Conservation (phyloP, 1,140 invertebrate genomes). For the Plodia interpunctella region DNA sequence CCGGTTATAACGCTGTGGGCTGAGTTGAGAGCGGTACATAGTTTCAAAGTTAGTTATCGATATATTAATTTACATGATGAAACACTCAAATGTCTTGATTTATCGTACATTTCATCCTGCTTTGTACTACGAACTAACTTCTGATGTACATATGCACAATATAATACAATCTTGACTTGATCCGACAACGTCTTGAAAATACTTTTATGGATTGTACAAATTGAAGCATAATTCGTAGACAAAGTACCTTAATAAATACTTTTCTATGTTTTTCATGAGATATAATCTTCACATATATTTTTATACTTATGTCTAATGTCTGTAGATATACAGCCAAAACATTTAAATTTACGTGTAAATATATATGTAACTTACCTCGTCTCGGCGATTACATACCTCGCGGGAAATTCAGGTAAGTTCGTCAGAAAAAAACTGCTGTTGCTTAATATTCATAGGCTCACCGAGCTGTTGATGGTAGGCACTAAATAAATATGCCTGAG, state of each 20-base stretch:
- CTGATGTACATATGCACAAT: too few relatives aligned
- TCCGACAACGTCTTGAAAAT: too few relatives aligned
- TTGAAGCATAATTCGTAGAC: too few relatives aligned
- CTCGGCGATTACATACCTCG: background rate
- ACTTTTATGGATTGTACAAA: too few relatives aligned
- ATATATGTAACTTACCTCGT: background rate
- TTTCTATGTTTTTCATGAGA: too few relatives aligned
- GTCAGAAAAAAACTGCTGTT: background rate
- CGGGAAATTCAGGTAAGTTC: background rate
- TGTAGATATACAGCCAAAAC: background rate
- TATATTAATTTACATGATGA: background rate
- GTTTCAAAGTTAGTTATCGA: background rate
- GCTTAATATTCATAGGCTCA: constrained; percentile 1
- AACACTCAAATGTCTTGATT: background rate
- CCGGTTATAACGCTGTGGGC: background rate
- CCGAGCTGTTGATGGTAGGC: background rate
- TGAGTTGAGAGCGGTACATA: background rate
- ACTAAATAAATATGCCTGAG: background rate
- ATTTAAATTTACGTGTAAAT: background rate
- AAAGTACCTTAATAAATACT: too few relatives aligned
- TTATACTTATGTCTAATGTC: too few relatives aligned
- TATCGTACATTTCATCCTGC: background rate
- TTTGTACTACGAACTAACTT: background rate
- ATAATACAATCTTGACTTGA: too few relatives aligned
- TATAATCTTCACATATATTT: too few relatives aligned